Evolutionary conservation across 2,888 invertebrate species (phyloP).

Genomic region (Lasius platythorax): DNA sequence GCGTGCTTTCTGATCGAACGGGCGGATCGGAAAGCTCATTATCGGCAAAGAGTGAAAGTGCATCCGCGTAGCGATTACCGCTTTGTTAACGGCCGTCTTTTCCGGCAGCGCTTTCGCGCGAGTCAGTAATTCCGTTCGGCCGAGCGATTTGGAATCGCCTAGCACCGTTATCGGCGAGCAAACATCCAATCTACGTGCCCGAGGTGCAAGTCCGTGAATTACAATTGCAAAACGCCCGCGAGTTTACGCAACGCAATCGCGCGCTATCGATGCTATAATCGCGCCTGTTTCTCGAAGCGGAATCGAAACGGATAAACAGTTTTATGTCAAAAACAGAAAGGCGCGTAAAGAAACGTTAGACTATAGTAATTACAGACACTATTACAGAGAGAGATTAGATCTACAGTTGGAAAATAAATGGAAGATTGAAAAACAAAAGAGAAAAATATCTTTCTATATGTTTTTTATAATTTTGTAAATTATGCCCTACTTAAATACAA

Average conservation of each 20-base stretch:
- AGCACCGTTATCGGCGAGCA: not conserved
- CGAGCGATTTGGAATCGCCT: conserved; percentile 30
- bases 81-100: conserved; percentile 52
- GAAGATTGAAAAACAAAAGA: not conserved
- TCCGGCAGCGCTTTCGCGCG: conserved; percentile 44
- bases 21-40: conserved; percentile 39
- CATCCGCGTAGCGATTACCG: conserved; percentile 53
- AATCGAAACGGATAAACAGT: conserved; percentile 29
- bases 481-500: not conserved
- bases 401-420: not conserved
- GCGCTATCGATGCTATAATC: conserved; percentile 38
- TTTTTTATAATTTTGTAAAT: not conserved
- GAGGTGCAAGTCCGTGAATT: conserved; percentile 41
- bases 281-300: conserved; percentile 7
- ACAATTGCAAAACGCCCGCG: conserved; percentile 44
- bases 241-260: conserved; percentile 35
- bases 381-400: not conserved
- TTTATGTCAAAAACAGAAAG: not conserved
- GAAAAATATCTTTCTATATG: not conserved
- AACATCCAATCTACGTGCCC: conserved; percentile 48
- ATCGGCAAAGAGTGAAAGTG: conserved; percentile 68
- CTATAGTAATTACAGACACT: not conserved
- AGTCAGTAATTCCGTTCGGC: conserved; percentile 20
- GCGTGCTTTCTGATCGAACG: conserved; percentile 20
- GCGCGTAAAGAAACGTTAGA: not conserved